Conservation (phyloP, 2,888 invertebrate genomes). For the Nomada hirtipes region DNA sequence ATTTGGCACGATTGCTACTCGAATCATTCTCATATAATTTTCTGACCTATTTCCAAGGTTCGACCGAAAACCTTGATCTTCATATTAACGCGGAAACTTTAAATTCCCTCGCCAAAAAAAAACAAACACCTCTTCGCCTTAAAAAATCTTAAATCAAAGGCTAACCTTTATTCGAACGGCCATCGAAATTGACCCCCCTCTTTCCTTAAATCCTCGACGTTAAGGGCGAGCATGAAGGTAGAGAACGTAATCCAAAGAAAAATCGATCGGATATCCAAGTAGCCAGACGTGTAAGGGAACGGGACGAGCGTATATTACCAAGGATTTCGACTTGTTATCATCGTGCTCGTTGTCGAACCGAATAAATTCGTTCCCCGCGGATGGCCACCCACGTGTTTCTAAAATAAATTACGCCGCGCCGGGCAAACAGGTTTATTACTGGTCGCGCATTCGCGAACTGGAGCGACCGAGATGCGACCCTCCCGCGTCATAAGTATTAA, state of each 20-base stretch:
- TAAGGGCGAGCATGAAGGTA: neutral
- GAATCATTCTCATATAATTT: constrained; percentile 7
- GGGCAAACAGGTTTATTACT: constrained; percentile 48
- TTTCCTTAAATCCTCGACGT: too few relatives aligned
- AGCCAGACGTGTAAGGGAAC: neutral
- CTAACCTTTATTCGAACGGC: too few relatives aligned
- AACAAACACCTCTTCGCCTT: too few relatives aligned
- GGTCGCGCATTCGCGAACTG: constrained; percentile 47
- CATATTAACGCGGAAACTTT: neutral
- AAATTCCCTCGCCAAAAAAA: too few relatives aligned
- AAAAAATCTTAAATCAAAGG: too few relatives aligned
- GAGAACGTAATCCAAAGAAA: too few relatives aligned
- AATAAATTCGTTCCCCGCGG: constrained; percentile 37
- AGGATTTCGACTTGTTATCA: constrained; percentile 28
- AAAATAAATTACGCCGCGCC: constrained; percentile 58
- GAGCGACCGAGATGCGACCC: constrained; percentile 31
- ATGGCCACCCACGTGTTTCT: constrained; percentile 51
- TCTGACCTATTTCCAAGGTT: constrained; percentile 22
- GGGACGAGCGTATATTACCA: neutral
- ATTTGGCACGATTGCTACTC: constrained; percentile 6
- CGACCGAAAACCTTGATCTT: constrained; percentile 21
- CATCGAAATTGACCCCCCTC: too few relatives aligned
- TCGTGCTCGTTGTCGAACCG: constrained; percentile 15
- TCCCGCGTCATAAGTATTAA: constrained; percentile 30
- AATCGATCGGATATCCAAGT: neutral